phyloP scores from a whole-genome alignment of 2,888 invertebrate genomes.

The Lasioglossum morio region DNA sequence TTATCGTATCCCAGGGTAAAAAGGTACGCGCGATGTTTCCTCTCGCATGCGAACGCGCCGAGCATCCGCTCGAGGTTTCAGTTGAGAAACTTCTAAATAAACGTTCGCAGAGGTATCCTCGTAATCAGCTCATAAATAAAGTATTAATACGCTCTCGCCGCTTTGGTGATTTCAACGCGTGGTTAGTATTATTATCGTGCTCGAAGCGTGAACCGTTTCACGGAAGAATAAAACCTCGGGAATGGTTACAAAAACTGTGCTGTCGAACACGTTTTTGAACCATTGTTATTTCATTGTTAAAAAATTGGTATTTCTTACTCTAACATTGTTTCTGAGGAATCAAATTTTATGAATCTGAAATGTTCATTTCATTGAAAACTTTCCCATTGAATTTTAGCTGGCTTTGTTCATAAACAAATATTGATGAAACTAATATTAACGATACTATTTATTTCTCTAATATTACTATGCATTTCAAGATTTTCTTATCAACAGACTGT shows the following conservation, averaged over 20 bases:
- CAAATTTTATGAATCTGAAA: neutral
- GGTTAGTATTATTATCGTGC: neutral
- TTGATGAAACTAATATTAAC: neutral
- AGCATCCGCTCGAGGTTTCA: neutral
- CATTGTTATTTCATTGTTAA: no score
- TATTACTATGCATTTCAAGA: neutral
- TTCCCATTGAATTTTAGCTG: no score
- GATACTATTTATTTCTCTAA: no score
- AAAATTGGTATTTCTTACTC: no score
- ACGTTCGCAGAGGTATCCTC: neutral
- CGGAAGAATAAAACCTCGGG: neutral
- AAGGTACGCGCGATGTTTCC: neutral
- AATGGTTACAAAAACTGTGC: neutral
- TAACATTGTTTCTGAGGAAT: neutral
- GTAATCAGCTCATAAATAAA: slow-evolving; percentile 3
- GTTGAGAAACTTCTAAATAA: neutral
- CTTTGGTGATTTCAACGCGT: neutral
- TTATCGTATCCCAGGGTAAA: neutral
- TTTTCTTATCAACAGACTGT: no score
- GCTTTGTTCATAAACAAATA: no score
- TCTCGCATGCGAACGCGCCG: neutral
- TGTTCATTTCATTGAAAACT: neutral
- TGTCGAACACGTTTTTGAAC: neutral
- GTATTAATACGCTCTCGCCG: slow-evolving; percentile 15
- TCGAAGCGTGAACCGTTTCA: neutral